Evolutionary conservation across 2,888 invertebrate genomes (phyloP).

Genomic region (Cremastinae sp.): DNA sequence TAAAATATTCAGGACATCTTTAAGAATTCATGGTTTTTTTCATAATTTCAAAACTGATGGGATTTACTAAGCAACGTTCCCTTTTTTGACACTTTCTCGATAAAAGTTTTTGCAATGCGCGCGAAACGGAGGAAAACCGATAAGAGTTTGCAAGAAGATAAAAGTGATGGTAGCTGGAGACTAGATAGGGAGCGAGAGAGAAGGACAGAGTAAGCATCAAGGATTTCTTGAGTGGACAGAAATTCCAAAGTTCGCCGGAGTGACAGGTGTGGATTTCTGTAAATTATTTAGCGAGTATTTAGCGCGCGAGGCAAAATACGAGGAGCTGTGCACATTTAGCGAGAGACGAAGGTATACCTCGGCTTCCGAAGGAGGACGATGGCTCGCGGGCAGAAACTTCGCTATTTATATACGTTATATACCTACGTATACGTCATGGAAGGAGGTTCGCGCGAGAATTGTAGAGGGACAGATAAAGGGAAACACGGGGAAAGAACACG

Average conservation of each 20-base stretch:
- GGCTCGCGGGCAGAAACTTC: slow-evolving; percentile 29
- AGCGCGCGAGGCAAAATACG: not conserved
- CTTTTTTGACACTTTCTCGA: too few relatives aligned
- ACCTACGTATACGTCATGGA: too few relatives aligned
- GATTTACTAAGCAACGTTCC: too few relatives aligned
- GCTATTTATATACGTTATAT: not conserved
- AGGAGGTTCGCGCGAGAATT: slow-evolving; percentile 26
- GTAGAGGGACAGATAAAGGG: not conserved
- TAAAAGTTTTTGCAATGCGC: too few relatives aligned
- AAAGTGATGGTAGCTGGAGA: too few relatives aligned
- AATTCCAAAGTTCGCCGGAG: not conserved
- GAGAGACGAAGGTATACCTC: not conserved
- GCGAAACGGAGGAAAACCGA: too few relatives aligned
- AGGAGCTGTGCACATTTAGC: not conserved
- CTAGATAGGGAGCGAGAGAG: too few relatives aligned
- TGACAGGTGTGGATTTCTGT: slow-evolving; percentile 19
- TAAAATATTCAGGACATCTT: too few relatives aligned
- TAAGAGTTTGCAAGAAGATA: too few relatives aligned
- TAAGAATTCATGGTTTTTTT: too few relatives aligned
- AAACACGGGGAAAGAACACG: slow-evolving; percentile 15
- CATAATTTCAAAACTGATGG: too few relatives aligned
- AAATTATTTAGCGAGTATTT: slow-evolving; percentile 50
- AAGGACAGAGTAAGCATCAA: not conserved
- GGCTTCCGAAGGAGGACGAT: slow-evolving; percentile 9
- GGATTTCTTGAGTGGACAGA: not conserved